These are phyloP conservation scores for Rambutsinella grinnellia DNA, from an alignment of 2,888 invertebrate species.

Conservation along the genomic window DNA sequence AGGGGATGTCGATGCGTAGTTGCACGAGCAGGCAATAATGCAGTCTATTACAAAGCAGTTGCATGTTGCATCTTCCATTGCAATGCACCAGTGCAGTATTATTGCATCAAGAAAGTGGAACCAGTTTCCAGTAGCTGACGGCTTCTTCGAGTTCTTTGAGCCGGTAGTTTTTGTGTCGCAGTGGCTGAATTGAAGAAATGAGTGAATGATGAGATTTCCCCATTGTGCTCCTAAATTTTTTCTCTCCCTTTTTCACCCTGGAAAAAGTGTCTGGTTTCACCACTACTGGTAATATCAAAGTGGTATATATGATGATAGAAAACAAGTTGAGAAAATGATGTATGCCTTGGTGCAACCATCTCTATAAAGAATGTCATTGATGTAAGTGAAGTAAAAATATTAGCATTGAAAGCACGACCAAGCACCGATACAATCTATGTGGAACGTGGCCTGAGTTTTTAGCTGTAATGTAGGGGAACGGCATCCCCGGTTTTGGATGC, in stretches of 20 bases:
- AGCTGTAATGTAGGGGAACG: neutral
- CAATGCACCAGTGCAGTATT: slow-evolving; percentile 11
- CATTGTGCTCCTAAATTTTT: slow-evolving; percentile 12
- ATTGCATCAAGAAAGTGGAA: neutral
- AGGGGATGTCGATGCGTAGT: slow-evolving; percentile 6
- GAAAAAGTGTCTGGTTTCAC: slow-evolving; percentile 22
- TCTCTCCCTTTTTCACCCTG: neutral
- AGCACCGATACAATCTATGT: neutral
- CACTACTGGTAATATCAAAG: neutral
- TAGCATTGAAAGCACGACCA: neutral
- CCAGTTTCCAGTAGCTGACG: neutral
- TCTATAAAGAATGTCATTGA: neutral
- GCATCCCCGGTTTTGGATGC: neutral
- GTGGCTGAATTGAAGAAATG: slow-evolving; percentile 23
- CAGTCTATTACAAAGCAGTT: neutral
- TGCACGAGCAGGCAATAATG: slow-evolving; percentile 18
- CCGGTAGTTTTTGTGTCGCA: slow-evolving; percentile 9
- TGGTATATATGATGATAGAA: neutral
- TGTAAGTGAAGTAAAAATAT: neutral
- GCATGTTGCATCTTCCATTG: neutral
- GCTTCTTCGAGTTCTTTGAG: too few relatives aligned
- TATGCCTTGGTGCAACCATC: neutral
- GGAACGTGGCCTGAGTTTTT: neutral
- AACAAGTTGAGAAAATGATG: slow-evolving; percentile 2
- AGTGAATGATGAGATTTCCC: slow-evolving; percentile 43